Conservation (phyloP, 2,797 vertebrate species). For the Cossypha heuglini region DNA sequence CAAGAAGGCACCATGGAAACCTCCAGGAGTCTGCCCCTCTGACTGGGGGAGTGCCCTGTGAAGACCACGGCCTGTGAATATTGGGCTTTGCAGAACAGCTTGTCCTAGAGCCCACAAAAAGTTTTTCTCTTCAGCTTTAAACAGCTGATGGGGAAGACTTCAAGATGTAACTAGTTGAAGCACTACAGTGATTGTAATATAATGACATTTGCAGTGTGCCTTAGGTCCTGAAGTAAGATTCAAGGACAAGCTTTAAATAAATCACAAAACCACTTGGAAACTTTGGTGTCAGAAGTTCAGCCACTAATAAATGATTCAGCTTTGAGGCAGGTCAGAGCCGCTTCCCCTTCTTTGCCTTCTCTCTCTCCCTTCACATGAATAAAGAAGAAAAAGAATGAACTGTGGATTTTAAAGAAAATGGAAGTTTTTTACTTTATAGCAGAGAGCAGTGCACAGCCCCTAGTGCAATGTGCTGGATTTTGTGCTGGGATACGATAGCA, state of each 20-base stretch:
- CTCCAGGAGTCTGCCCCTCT: not conserved
- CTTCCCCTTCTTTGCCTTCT: not conserved
- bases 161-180: not conserved
- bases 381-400: not conserved
- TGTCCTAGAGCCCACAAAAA: not conserved
- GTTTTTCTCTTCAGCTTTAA: not conserved
- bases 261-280: not conserved
- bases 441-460: not conserved
- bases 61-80: not conserved
- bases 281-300: not conserved
- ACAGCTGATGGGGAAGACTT: not conserved
- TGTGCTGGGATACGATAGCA: not conserved
- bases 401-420: not conserved
- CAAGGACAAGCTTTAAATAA: constrained; percentile 10
- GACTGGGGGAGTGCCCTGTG: not conserved
- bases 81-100: not conserved
- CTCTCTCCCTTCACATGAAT: not conserved
- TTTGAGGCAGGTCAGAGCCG: not conserved
- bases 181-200: not conserved
- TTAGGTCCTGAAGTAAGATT: not conserved
- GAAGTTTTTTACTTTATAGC: not conserved
- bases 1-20: not conserved
- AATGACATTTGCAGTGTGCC: not conserved
- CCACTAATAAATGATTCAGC: not conserved
- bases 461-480: not conserved